Base-by-base conservation (phyloP, 2,888 invertebrate genomes). In the Agonopterix heracliana region DNA sequence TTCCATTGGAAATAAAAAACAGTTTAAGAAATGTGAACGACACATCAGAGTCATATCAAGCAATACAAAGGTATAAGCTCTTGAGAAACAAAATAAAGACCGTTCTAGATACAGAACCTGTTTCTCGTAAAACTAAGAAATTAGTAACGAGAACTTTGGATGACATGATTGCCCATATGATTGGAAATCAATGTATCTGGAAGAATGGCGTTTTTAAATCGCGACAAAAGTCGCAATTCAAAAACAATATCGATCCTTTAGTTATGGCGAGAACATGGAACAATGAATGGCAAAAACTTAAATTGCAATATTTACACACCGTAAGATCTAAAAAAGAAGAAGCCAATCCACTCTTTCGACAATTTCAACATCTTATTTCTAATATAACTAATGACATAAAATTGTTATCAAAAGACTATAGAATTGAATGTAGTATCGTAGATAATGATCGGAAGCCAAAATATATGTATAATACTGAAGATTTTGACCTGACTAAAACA, bases 111-210 rank as follows among this genome's bases (percentile, higher is more conserved):
- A 69, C 67, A 44, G 82, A 84, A 60, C 45, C 54, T 0, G 65
- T 81, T 2, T 66, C 75, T 0, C 50, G 54, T 2, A 65, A 68
- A 52, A 78, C 79, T 0, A 74, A 68, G 49, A 52, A 53, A 8
- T 50, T 76, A 1, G 64, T 84, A 2, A 60, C 60, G 2, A 67
- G 57, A 38, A 75, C 78, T 0, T 54, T 86, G 4, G 80, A 84
- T 43, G 66, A 71, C 3, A 59, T 84, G 51, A 67, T 82, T 45
- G 66, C 64, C 1, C 61, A 64, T 14, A 47, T 82, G 46, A 55
- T 76, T 14, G 59, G 63, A 34, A 71, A 61, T 11, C 64, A 74
- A 46, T 83, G 83, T 49, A 59, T 54, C 1, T 67, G 67, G 67
- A 65, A 70, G 48, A 59, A 48, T 12, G 3, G 41, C 5, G 5